Evolutionary conservation across 2,888 invertebrate species (phyloP).

Genomic region (Yponomeuta malinellus): DNA sequence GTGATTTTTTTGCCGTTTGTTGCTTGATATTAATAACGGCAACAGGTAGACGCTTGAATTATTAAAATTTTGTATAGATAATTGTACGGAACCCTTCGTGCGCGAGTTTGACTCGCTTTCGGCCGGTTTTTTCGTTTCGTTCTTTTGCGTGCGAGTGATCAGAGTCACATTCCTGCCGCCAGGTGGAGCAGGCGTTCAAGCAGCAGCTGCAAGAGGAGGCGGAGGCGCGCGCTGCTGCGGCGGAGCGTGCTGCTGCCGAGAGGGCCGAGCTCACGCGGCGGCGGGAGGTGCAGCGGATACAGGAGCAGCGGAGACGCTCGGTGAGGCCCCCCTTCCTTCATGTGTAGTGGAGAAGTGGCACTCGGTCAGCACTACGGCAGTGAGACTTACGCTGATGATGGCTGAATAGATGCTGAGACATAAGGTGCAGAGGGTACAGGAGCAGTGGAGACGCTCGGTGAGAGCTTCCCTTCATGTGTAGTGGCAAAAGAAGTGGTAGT

Average conservation of each 20-base stretch:
- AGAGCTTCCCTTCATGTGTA: neutral
- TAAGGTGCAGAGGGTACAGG: slow-evolving; percentile 52
- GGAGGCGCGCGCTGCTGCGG: slow-evolving; percentile 83
- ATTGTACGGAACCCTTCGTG: no score
- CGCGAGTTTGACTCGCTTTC: no score
- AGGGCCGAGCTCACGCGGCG: slow-evolving; percentile 88
- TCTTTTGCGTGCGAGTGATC: no score
- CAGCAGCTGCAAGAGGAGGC: slow-evolving; percentile 87
- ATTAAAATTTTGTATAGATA: no score
- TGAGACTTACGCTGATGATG: no score
- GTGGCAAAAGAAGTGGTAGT: slow-evolving; percentile 91
- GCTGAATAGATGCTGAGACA: no score
- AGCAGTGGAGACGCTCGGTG: slow-evolving; percentile 75
- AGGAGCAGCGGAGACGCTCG: slow-evolving; percentile 79
- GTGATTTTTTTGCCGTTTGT: no score
- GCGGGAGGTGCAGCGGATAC: slow-evolving; percentile 92
- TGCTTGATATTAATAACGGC: no score
- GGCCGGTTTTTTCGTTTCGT: no score
- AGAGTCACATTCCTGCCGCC: neutral
- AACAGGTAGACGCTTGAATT: no score
- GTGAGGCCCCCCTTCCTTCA: neutral
- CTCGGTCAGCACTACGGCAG: no score
- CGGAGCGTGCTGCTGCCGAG: slow-evolving; percentile 88
- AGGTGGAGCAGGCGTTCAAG: slow-evolving; percentile 91
- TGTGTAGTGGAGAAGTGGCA: slow-evolving; percentile 83